Evolutionary conservation across 2,797 vertebrate species (phyloP).

Genomic region (Micromesistius poutassou): DNA sequence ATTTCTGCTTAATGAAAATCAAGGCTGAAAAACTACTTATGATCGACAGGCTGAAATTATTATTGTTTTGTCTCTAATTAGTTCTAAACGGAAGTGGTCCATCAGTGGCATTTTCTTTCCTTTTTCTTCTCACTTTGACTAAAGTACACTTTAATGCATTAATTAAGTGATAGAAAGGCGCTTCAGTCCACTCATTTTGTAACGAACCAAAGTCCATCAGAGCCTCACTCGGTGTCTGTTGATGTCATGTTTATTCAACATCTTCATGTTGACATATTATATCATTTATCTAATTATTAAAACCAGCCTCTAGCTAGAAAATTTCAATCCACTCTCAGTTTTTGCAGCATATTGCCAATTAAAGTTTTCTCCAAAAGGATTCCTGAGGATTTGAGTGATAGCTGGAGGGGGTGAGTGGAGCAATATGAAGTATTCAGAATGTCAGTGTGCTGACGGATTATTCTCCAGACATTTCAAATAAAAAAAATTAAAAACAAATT

Average conservation of each 20-base stretch:
- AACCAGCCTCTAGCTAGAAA: neutral
- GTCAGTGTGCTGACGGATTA: neutral
- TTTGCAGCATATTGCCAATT: neutral
- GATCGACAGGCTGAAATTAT: neutral
- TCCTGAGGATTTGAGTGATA: neutral
- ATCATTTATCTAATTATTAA: neutral
- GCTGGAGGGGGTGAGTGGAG: neutral
- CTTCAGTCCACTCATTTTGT: no score
- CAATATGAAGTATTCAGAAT: neutral
- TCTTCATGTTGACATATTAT: neutral
- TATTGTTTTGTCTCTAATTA: neutral
- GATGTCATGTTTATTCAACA: neutral
- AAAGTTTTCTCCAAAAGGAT: neutral
- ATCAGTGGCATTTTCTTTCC: neutral
- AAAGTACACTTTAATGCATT: neutral
- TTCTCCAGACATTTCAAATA: no score
- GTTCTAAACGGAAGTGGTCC: neutral
- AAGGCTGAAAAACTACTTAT: neutral
- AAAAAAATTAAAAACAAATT: neutral
- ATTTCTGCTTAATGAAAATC: neutral
- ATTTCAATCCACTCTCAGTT: neutral
- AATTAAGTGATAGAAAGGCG: neutral
- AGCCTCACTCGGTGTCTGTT: neutral
- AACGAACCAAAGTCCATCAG: neutral
- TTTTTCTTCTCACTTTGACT: neutral